These are phyloP conservation scores for Champsocephalus esox DNA, from an alignment of 2,797 vertebrate species.

Conservation along the genomic window DNA sequence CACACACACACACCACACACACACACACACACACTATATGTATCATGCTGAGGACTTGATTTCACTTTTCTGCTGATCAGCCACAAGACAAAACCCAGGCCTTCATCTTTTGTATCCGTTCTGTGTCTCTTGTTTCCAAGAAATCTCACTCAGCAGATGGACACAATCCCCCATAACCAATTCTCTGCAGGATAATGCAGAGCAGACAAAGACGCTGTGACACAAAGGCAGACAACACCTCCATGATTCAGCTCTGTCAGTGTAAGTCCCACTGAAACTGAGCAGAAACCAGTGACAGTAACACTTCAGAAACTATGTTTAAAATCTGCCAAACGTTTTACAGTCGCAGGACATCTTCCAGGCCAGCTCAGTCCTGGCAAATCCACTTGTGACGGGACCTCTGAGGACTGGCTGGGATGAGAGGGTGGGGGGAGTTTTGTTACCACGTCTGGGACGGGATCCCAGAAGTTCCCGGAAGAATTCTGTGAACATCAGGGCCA, in stretches of 20 bases:
- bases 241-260: conserved; percentile 44
- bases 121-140: conserved; percentile 58
- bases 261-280: conserved; percentile 17
- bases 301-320: conserved; percentile 43
- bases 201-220: conserved; percentile 65
- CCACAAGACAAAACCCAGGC: conserved; percentile 54
- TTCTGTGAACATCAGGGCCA: conserved; percentile 61
- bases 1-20: conserved; percentile 16
- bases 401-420: conserved; percentile 43
- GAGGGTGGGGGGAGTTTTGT: conserved; percentile 65
- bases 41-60: conserved; percentile 52
- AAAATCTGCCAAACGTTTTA: conserved; percentile 58
- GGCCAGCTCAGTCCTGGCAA: conserved; percentile 49
- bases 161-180: conserved; percentile 74
- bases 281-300: conserved; percentile 47
- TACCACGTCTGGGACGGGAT: conserved; percentile 68
- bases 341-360: conserved; percentile 46
- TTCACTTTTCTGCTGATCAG: conserved; percentile 69
- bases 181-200: conserved; percentile 64
- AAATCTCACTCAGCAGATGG: conserved; percentile 74
- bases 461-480: conserved; percentile 70
- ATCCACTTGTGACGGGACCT: conserved; percentile 28
- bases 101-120: conserved; percentile 51
- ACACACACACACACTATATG: conserved; percentile 3
- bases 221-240: conserved; percentile 54